These are phyloP conservation scores for Lagorchestes hirsutus DNA, from an alignment of 2,797 vertebrate genomes.

Conservation along the genomic window DNA sequence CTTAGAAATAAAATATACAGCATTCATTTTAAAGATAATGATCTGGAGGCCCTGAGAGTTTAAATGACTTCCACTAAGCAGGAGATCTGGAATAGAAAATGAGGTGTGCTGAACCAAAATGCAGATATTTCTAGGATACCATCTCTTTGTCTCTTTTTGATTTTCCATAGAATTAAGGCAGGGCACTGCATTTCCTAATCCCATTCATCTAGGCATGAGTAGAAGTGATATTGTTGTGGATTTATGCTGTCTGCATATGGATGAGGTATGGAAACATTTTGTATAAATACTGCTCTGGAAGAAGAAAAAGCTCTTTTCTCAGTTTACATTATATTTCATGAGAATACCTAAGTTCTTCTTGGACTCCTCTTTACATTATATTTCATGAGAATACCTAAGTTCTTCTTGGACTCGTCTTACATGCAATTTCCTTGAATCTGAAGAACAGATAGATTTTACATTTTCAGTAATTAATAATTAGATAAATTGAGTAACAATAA, in stretches of 20 bases:
- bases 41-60: neutral
- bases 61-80: neutral
- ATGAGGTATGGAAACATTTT: neutral
- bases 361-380: neutral
- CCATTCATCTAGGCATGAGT: neutral
- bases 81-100: neutral
- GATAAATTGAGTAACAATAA: neutral
- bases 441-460: neutral
- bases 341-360: neutral
- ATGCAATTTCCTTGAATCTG: neutral
- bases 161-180: neutral
- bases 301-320: neutral
- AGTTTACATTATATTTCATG: neutral
- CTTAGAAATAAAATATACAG: neutral
- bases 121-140: neutral
- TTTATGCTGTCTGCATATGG: neutral
- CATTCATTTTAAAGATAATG: neutral
- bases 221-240: neutral
- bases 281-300: neutral
- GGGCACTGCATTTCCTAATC: neutral
- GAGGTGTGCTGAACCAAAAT: neutral
- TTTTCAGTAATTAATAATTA: neutral
- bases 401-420: neutral
- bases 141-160: neutral
- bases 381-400: neutral